Evolutionary conservation across 2,797 vertebrate genomes (phyloP), one percentile per base, ranked within the genome.

Genomic region (Rhyacichthys aspro): DNA sequence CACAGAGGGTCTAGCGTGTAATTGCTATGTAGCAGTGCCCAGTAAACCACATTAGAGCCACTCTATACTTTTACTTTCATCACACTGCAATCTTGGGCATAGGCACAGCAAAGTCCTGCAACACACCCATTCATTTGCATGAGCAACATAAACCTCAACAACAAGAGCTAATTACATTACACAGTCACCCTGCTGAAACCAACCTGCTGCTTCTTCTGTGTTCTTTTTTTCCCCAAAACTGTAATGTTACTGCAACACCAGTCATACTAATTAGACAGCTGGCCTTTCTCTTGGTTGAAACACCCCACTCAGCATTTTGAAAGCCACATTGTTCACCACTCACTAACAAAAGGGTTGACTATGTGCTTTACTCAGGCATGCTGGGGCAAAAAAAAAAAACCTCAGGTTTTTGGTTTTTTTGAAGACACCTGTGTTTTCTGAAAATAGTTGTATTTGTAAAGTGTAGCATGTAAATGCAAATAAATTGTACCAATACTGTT

Each of bases 101-200:
- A 76, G 14, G 49, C 46, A 37, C 9, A 34, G 28, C 55, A 67
- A 44, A 32, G 1, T 11, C 17, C 56, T 52, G 37, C 32, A 43
- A 67, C 49, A 16, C 23, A 78, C 37, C 68, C 58, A 43, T 7
- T 55, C 47, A 69, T 83, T 68, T 67, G 17, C 50, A 37, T 54
- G 44, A 63, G 19, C 43, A 67, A 68, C 52, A 74, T 67, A 57
- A 66, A 39, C 34, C n/a, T 34, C 59, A 72, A 42, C 43, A 61
- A 32, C 62, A 67, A 5, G 59, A 4, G n/a, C 10, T 63, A 28
- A 47, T 11, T 19, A 19, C 10, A 70, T 60, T 38, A 55, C 42
- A 46, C 34, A 42, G 38, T 3, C 3, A 9, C 9, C 17, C 49
- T 36, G 43, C 1, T 64, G 52, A 19, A 58, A 55, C 44, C 52